Conservation (phyloP, 1,140 invertebrate species). For the Pomacea maculata region DNA sequence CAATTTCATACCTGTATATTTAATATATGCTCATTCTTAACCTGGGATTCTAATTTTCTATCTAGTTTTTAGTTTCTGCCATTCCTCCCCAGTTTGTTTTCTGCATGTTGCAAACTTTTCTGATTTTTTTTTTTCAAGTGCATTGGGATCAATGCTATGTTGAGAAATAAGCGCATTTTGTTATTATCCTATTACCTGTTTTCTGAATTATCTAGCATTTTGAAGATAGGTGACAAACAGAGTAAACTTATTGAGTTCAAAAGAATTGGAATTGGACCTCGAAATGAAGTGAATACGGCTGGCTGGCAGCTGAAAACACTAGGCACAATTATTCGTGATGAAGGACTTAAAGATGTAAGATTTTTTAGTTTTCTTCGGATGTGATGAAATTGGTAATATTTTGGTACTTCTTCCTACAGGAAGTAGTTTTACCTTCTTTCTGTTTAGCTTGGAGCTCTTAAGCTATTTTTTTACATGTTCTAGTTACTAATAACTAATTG, state of each 20-base stretch:
- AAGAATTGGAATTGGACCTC: constrained; percentile 36
- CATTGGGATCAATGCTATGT: neutral
- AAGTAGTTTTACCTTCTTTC: too few relatives aligned
- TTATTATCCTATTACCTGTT: neutral
- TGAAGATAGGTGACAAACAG: constrained; percentile 18
- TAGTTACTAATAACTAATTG: too few relatives aligned
- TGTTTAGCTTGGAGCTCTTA: too few relatives aligned
- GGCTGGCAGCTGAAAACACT: constrained; percentile 48
- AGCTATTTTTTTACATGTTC: too few relatives aligned
- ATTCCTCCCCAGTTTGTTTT: neutral
- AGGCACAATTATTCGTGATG: constrained; percentile 29
- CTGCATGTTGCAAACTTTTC: neutral
- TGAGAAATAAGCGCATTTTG: neutral
- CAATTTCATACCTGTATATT: too few relatives aligned
- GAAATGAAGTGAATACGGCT: constrained; percentile 32
- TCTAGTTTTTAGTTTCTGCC: neutral
- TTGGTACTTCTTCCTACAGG: too few relatives aligned
- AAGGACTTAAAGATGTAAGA: constrained; percentile 39
- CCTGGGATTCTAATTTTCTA: too few relatives aligned
- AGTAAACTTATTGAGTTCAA: constrained; percentile 37
- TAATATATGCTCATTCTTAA: too few relatives aligned
- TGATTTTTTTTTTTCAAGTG: neutral
- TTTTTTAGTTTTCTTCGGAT: neutral
- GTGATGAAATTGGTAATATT: too few relatives aligned
- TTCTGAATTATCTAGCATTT: constrained; percentile 24